phyloP scores from a whole-genome alignment of 2,888 invertebrate genomes.

The Eristalis intricaria region DNA sequence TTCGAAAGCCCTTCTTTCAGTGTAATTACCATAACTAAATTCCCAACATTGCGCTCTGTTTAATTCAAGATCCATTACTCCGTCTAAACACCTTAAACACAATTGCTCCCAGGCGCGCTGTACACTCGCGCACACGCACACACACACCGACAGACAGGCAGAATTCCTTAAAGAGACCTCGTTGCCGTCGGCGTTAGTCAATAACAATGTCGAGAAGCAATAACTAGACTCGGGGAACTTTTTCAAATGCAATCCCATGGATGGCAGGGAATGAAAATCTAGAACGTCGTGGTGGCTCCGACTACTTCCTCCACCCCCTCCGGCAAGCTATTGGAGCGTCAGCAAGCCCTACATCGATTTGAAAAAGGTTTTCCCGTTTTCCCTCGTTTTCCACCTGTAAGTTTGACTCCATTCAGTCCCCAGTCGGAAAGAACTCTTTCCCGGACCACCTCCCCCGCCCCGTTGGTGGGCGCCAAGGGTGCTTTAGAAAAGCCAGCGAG shows the following conservation, averaged over 20 bases:
- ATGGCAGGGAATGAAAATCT: constrained; percentile 3
- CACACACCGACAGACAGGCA: neutral
- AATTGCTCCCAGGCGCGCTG: constrained; percentile 27
- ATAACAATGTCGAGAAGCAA: constrained; percentile 2
- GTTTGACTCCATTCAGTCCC: constrained; percentile 6
- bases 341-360: constrained; percentile 52
- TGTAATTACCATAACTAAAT: constrained; percentile 49
- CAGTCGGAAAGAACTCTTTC: constrained; percentile 7
- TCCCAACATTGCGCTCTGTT: constrained; percentile 27
- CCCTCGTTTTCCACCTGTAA: constrained; percentile 39
- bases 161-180: neutral
- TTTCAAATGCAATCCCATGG: constrained; percentile 36
- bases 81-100: constrained; percentile 15
- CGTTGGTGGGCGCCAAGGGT: constrained; percentile 54
- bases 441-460: constrained; percentile 18
- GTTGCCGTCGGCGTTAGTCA: neutral
- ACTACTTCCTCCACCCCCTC: constrained; percentile 19
- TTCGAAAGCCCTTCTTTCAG: constrained; percentile 21
- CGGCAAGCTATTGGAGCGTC: constrained; percentile 35
- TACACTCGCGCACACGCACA: neutral
- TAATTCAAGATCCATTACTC: constrained; percentile 33
- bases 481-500: constrained; percentile 47
- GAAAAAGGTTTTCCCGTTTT: constrained; percentile 4
- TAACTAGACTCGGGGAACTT: constrained; percentile 32
- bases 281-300: neutral